Evolutionary conservation across 1,140 invertebrate species (phyloP).

Genomic region (Diachasma alloeum): DNA sequence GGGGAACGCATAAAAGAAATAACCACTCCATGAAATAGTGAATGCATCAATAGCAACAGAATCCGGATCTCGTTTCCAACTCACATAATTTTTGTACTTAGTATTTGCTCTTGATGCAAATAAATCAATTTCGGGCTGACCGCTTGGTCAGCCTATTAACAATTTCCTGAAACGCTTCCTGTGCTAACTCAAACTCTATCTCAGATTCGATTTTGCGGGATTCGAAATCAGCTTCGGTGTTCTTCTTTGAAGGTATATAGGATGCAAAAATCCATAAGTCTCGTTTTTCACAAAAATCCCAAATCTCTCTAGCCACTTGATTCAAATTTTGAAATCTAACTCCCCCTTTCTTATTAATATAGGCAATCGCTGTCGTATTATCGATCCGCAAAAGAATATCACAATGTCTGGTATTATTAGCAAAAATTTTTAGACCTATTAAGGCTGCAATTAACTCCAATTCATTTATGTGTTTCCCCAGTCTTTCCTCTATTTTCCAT

Average conservation of each 20-base stretch:
- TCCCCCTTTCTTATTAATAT: too few species aligned
- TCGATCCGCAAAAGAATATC: neutral
- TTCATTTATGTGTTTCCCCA: conserved; percentile 12
- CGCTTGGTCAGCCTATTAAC: conserved; percentile 24
- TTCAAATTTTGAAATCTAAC: too few species aligned
- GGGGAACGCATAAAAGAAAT: conserved; percentile 37
- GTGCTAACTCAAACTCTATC: conserved; percentile 24
- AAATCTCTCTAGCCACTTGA: conserved; percentile 24
- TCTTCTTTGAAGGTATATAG: conserved; percentile 27
- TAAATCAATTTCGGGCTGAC: conserved; percentile 34
- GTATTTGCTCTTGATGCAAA: too few species aligned
- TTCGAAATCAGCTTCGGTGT: conserved; percentile 22
- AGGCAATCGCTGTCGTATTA: conserved; percentile 22
- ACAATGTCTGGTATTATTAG: too few species aligned
- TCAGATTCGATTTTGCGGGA: conserved; percentile 23
- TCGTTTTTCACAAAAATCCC: conserved; percentile 25
- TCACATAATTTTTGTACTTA: conserved; percentile 26
- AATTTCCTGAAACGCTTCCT: conserved; percentile 31
- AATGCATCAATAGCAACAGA: conserved; percentile 40
- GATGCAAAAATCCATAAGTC: conserved; percentile 28
- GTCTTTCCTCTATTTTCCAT: conserved; percentile 9
- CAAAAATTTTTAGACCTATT: conserved; percentile 22
- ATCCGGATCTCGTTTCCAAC: conserved; percentile 42
- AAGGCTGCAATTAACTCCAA: conserved; percentile 23
- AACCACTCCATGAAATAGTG: conserved; percentile 38